These are phyloP conservation scores for Lithophane leautieri DNA, from an alignment of 2,888 invertebrate species.

Conservation along the genomic window DNA sequence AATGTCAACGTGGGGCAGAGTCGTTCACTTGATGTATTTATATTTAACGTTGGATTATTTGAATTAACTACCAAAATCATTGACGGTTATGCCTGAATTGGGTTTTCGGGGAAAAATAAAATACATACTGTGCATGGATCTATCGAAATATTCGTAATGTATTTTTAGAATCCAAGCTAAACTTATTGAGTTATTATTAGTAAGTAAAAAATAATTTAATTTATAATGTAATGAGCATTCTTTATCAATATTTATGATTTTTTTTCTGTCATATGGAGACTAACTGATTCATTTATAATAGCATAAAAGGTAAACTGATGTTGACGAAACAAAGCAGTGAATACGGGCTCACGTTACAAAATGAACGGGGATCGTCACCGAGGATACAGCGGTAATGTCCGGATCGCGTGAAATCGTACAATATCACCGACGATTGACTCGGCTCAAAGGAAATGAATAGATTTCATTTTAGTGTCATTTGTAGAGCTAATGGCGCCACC, in stretches of 20 bases:
- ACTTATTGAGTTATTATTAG: not conserved
- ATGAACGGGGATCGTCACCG: conserved; percentile 68
- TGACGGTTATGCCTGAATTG: not conserved
- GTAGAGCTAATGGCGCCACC: conserved; percentile 88
- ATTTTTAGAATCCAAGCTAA: not conserved
- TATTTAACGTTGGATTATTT: conserved; percentile 4
- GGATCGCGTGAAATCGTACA: conserved; percentile 89
- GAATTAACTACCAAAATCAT: not conserved
- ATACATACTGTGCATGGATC: not conserved
- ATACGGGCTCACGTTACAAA: conserved; percentile 68
- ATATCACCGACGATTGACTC: conserved; percentile 88
- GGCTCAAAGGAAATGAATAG: conserved; percentile 89
- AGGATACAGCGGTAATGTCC: conserved; percentile 81
- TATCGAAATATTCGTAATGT: not conserved
- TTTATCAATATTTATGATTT: not conserved
- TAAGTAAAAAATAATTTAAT: not conserved
- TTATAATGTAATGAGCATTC: not conserved
- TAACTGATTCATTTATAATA: conserved; percentile 55
- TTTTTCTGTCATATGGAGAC: not conserved
- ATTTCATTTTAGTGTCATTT: conserved; percentile 91
- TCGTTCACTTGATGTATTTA: conserved; percentile 12
- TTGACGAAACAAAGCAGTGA: conserved; percentile 60
- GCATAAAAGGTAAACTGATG: conserved; percentile 39
- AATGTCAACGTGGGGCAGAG: conserved; percentile 39
- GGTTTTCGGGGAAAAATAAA: no score